Evolutionary conservation across 2,113 vertebrate species (phyloP), one percentile per base, ranked within the genome.

Genomic region (Atherinomorus stipes): DNA sequence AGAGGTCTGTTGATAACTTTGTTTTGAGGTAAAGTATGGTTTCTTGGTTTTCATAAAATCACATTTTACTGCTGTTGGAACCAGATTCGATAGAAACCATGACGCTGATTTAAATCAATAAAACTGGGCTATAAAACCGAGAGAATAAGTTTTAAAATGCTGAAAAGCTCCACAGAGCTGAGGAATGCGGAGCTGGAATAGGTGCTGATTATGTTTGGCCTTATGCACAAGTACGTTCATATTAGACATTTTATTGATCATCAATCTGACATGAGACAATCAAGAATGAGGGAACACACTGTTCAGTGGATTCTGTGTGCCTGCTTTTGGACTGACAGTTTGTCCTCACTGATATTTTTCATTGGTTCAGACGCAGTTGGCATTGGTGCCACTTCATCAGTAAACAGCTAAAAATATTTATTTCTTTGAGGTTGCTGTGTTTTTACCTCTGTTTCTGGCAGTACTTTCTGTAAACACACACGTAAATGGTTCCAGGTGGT

Each of bases 401-500:
- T 11, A 73, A 62, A n/a, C 11, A 47, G 34, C 44, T 50, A 18
- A 73, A 53, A 78, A 66, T 63, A 70, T 87, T 64, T 86, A 67
- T 90, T 86, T 76, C 62, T 16, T 52, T 76, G 81, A 76, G 76
- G 50, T 18, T 47, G 38, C 22, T 10, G 42, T 77, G 57, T 59
- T 81, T 84, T 66, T 78, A 67, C 69, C 53, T 64, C 65, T 74
- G 59, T 78, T 74, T 51, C 51, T 62, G 75, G 69, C 54, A 53
- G 67, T 59, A 23, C 64, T 79, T 69, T 57, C 38, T 68, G 42
- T 71, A 21, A 80, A 65, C 12, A 28, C 70, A 63, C 28, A 60
- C 45, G 66, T 51, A 64, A 76, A 28, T 45, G 65, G 52, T 85
- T 81, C 74, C 85, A 85, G 72, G 75, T 72, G 53, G 47, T 67